Evolutionary conservation across 2,888 invertebrate genomes (phyloP).

Genomic region (Agapostemon virescens): DNA sequence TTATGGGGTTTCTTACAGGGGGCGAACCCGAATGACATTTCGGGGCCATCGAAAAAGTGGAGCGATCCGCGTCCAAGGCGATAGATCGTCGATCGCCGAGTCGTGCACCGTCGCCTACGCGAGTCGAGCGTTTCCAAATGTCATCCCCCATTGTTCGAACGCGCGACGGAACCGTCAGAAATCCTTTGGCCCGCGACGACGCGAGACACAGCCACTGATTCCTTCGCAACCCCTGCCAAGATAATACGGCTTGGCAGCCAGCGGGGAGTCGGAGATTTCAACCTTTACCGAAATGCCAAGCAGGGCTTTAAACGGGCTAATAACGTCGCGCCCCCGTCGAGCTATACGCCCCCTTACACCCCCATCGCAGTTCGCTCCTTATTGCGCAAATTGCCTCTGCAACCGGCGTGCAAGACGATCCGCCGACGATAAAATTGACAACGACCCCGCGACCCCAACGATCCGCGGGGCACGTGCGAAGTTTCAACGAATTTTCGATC

Average conservation of each 20-base stretch:
- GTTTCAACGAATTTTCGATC: no score
- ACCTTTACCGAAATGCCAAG: conserved; percentile 77
- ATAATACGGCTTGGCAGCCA: conserved; percentile 66
- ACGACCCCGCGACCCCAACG: conserved; percentile 30
- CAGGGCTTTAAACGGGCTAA: conserved; percentile 75
- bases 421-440: conserved; percentile 40
- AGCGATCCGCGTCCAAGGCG: not conserved
- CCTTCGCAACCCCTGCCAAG: conserved; percentile 67
- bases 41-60: not conserved
- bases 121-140: conserved; percentile 58
- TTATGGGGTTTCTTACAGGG: not conserved
- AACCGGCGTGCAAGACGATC: conserved; percentile 18
- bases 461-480: not conserved
- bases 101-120: not conserved
- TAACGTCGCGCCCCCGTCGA: conserved; percentile 61
- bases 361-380: conserved; percentile 48
- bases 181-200: conserved; percentile 46
- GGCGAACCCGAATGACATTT: not conserved
- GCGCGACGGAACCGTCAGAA: conserved; percentile 50
- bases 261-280: conserved; percentile 68
- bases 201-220: conserved; percentile 58
- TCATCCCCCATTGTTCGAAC: conserved; percentile 74
- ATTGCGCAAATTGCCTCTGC: conserved; percentile 62
- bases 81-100: not conserved
- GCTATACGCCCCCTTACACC: not conserved